Evolutionary conservation across 2,888 invertebrate species (phyloP).

Genomic region (Endomychus coccineus): DNA sequence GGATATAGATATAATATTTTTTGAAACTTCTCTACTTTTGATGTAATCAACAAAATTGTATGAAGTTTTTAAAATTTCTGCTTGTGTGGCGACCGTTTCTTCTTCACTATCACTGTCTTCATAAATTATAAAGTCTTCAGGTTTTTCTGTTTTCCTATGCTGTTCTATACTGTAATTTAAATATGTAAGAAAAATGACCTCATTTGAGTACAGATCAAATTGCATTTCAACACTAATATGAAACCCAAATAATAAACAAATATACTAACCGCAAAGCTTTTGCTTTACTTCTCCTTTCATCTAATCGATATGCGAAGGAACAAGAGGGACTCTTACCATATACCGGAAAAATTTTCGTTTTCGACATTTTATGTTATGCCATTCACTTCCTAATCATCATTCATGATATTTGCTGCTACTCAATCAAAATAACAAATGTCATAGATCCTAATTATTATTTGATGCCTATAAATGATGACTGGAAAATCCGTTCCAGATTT

Average conservation of each 20-base stretch:
- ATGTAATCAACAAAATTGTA: slow-evolving; percentile 84
- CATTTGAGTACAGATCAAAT: not conserved
- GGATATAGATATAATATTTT: slow-evolving; percentile 64
- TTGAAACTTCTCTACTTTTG: slow-evolving; percentile 65
- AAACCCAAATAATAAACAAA: not conserved
- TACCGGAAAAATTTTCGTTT: slow-evolving; percentile 61
- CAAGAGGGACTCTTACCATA: slow-evolving; percentile 75
- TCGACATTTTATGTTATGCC: slow-evolving; percentile 59
- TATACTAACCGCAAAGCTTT: slow-evolving; percentile 51
- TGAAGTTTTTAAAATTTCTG: slow-evolving; percentile 67
- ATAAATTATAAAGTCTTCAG: slow-evolving; percentile 84
- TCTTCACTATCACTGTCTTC: slow-evolving; percentile 84
- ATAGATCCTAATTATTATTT: not conserved
- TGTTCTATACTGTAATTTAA: slow-evolving; percentile 51
- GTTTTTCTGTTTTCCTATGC: slow-evolving; percentile 75
- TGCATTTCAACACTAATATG: not conserved
- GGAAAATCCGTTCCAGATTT: not conserved
- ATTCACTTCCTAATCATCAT: too few species aligned
- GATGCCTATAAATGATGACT: not conserved
- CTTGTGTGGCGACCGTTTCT: slow-evolving; percentile 65
- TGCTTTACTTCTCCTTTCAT: slow-evolving; percentile 64
- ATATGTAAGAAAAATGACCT: not conserved
- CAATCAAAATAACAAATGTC: not conserved
- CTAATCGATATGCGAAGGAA: slow-evolving; percentile 61
- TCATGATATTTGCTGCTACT: too few species aligned